Base-by-base conservation (phyloP, 1,140 invertebrate species). In the Asobara japonica region DNA sequence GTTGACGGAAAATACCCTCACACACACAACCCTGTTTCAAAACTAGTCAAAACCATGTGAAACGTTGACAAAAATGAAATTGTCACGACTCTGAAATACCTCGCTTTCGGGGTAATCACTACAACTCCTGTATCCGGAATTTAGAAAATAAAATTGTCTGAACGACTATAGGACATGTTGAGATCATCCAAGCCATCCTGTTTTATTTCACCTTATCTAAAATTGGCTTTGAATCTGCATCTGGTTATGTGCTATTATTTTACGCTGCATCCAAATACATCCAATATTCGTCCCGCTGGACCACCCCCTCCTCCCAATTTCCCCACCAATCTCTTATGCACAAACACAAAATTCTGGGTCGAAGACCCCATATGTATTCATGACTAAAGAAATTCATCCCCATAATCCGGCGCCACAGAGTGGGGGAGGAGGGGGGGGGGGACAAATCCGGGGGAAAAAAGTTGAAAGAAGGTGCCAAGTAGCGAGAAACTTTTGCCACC, bases 291-390 rank as follows among this genome's bases (percentile, higher is more conserved):
- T 45, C 1, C n/a, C n/a, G 41, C 51, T 56, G 51, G 22, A 56
- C 20, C 51, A 6, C 16, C n/a, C 16, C n/a, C 16, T 3, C 6
- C 22, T 25, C 51, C 11, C 51, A 56, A 56, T 22, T 56, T 45
- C 18, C 51, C 25, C 51, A 18, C 3, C 16, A 56, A 56, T 56
- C 20, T 56, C 25, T 56, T 56, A 56, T 56, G 22, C 22, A 27
- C 51, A 56, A 56, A 56, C 2, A 18, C 22, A 56, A 69, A 27
- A 72, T 76, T 74, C 74, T 48, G 29, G 51, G 33, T 68, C 27
- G 56, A 71, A 45, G 69, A 69, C 74, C 75, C 74, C 76, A 76
- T 80, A 79, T 77, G 76, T 80, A 82, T 82, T 82, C 80, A 80
- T 79, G 76, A 61, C 60, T 36, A 41, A 69, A 48, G 30, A 38